phyloP scores from a whole-genome alignment of 2,797 vertebrate species.

The Molossus alvarezi region DNA sequence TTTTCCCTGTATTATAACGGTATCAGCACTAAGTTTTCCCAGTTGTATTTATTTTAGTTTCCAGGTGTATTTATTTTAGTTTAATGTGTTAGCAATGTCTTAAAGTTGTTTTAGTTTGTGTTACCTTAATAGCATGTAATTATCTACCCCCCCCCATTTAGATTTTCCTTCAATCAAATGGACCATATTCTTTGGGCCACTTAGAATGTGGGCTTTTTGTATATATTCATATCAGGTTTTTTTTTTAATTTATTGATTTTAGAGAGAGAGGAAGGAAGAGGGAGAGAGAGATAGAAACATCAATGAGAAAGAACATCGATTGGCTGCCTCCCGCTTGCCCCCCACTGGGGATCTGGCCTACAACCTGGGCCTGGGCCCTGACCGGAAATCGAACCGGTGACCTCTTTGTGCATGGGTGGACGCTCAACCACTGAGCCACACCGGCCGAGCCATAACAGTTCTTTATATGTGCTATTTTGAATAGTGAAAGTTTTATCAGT shows the following conservation, averaged over 20 bases:
- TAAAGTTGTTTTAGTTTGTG: not conserved
- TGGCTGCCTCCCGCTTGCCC: no score
- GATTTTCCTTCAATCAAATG: conserved; percentile 4
- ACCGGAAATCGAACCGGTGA: no score
- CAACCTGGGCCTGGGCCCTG: no score
- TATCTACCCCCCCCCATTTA: not conserved
- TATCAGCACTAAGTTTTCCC: not conserved
- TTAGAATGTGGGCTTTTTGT: conserved; percentile 33
- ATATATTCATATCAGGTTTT: not conserved
- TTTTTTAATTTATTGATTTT: no score
- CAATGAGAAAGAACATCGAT: no score
- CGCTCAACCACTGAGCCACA: no score
- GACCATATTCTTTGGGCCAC: not conserved
- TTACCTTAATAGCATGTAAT: not conserved
- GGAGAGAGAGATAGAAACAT: no score
- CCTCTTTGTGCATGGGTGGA: no score
- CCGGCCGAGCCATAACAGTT: not conserved
- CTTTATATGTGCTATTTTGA: not conserved
- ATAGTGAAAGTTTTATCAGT: conserved; percentile 28
- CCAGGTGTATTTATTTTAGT: not conserved
- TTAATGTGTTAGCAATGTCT: not conserved
- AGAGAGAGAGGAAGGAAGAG: no score
- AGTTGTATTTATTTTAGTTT: conserved; percentile 27
- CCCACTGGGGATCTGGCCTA: no score
- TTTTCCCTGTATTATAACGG: not conserved